A percentile compares a stretch with the other conserved stretches of the same genome.
Evolutionary conservation across 2,797 vertebrate species (phyloP).

Genomic region (Bradypodion pumilum): DNA sequence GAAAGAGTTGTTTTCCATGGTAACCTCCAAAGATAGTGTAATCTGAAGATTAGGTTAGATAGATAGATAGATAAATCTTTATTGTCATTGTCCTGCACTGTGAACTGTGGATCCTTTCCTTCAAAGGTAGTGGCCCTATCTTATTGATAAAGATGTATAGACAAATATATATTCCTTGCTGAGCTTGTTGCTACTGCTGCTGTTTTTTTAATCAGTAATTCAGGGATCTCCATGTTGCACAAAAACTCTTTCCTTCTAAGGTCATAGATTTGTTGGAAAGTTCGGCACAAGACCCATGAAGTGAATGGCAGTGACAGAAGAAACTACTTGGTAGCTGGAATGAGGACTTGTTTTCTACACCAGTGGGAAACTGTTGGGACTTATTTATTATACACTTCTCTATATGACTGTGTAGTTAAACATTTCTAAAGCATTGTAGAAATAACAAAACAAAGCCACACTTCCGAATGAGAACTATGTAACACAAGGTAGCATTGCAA

Average conservation of each 20-base stretch:
- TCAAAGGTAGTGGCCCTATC: neutral
- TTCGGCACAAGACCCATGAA: neutral
- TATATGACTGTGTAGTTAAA: neutral
- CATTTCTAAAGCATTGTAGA: neutral
- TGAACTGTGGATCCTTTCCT: neutral
- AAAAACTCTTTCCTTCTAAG: conserved; percentile 52
- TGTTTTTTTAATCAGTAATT: conserved; percentile 46
- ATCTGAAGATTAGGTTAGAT: neutral
- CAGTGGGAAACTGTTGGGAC: neutral
- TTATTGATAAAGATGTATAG: neutral
- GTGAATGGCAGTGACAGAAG: neutral
- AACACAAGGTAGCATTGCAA: neutral
- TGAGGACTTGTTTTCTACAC: neutral
- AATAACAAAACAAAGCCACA: neutral
- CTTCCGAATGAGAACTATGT: neutral
- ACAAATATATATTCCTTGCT: conserved; percentile 44
- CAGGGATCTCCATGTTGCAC: neutral
- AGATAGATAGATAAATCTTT: neutral
- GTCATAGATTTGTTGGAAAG: neutral
- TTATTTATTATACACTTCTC: neutral
- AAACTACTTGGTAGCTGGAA: neutral
- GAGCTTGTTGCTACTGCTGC: neutral
- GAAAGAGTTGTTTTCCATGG: neutral
- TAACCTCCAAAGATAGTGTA: neutral
- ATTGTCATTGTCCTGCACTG: no score